Conservation (phyloP, 1,140 invertebrate genomes). For the Bombus waltoni region DNA sequence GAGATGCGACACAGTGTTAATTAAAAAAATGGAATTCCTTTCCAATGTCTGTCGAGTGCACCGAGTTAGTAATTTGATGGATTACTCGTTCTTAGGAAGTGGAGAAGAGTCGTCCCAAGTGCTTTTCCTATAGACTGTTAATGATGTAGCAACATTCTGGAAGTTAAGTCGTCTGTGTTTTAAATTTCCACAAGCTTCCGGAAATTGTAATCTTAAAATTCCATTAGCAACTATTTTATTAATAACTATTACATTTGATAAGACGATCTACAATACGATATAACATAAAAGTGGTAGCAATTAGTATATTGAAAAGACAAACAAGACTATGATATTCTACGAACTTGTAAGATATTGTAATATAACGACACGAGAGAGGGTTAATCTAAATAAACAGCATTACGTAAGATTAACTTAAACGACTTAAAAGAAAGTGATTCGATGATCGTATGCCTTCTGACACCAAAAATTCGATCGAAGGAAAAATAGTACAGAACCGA, state of each 20-base stretch:
- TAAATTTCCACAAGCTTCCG: neutral
- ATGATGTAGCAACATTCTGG: neutral
- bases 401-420: no score
- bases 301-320: no score
- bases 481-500: neutral
- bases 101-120: neutral
- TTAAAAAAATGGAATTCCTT: conserved; percentile 9
- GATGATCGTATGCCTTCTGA: no score
- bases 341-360: no score
- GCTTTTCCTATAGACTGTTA: neutral
- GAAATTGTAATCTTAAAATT: neutral
- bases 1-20: neutral
- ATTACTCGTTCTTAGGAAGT: neutral
- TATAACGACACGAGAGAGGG: no score
- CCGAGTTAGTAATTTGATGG: conserved; percentile 7
- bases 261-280: no score
- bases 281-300: no score
- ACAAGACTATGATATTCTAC: no score
- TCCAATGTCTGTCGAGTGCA: neutral
- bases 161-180: neutral
- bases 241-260: neutral
- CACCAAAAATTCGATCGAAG: no score
- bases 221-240: neutral
- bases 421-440: no score
- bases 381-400: no score